phyloP scores from a whole-genome alignment of 2,113 vertebrate genomes.

The Galbula dea region DNA sequence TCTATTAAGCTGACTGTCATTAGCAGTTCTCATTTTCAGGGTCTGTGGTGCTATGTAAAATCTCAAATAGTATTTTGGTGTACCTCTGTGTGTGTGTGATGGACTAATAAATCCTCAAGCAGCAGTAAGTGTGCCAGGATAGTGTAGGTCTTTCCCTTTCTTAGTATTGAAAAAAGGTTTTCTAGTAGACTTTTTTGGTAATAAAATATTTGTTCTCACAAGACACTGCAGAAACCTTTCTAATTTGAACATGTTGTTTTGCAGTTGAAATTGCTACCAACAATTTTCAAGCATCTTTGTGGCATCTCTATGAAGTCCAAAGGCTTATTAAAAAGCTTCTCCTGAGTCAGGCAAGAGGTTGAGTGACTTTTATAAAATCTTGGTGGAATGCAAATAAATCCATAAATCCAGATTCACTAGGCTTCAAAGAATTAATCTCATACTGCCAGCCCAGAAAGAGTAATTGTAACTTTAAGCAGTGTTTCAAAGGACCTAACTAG shows the following conservation, averaged over 20 bases:
- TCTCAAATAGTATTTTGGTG: neutral
- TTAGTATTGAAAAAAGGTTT: neutral
- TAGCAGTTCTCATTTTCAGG: neutral
- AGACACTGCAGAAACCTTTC: neutral
- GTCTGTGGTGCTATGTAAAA: conserved; percentile 1
- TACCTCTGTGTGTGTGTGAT: neutral
- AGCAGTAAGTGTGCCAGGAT: neutral
- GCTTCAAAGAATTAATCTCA: neutral
- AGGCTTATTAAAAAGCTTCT: neutral
- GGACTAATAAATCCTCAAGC: neutral
- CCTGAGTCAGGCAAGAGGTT: neutral
- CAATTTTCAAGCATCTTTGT: neutral
- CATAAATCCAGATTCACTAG: neutral
- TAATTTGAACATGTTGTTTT: neutral
- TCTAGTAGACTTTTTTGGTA: neutral
- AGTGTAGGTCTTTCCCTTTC: neutral
- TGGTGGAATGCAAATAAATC: neutral
- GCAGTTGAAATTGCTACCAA: neutral
- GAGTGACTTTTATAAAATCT: neutral
- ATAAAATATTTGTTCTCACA: neutral
- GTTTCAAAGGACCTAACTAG: conserved; percentile 31
- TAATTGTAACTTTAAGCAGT: neutral
- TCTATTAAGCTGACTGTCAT: conserved; percentile 15
- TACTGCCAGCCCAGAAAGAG: neutral
- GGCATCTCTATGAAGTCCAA: neutral